Conservation (phyloP, 2,113 vertebrate genomes). For the Melospiza georgiana region DNA sequence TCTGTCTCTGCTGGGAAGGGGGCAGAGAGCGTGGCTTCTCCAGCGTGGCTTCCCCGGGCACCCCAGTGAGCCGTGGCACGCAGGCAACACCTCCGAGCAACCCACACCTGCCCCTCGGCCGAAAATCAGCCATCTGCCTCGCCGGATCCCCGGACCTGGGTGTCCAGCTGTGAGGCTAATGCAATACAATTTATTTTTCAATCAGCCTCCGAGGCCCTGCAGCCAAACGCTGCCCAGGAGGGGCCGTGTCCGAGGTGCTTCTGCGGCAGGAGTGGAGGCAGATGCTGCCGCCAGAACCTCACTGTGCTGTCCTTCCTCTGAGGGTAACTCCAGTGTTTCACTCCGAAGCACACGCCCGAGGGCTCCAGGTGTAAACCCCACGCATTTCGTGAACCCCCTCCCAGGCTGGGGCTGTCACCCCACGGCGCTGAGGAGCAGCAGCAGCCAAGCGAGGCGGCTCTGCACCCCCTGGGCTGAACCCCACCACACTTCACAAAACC, state of each 20-base stretch:
- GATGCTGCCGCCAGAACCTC: rapidly evolving
- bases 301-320: neutral
- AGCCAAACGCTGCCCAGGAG: neutral
- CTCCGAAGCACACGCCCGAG: neutral
- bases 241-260: neutral
- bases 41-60: neutral
- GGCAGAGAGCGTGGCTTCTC: neutral
- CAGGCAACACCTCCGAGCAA: neutral
- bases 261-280: neutral
- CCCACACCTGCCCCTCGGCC: neutral
- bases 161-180: constrained; percentile 1
- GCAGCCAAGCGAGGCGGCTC: neutral
- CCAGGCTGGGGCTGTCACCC: neutral
- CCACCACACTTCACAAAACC: rapidly evolving
- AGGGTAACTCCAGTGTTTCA: neutral
- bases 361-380: neutral
- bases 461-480: rapidly evolving
- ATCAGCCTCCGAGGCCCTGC: neutral
- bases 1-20: neutral
- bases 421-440: neutral
- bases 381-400: rapidly evolving
- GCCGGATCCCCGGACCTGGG: neutral
- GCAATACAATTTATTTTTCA: constrained; percentile 28
- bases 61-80: rapidly evolving
- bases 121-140: neutral